phyloP scores from a whole-genome alignment of 2,797 vertebrate species.

The Oreortyx pictus region DNA sequence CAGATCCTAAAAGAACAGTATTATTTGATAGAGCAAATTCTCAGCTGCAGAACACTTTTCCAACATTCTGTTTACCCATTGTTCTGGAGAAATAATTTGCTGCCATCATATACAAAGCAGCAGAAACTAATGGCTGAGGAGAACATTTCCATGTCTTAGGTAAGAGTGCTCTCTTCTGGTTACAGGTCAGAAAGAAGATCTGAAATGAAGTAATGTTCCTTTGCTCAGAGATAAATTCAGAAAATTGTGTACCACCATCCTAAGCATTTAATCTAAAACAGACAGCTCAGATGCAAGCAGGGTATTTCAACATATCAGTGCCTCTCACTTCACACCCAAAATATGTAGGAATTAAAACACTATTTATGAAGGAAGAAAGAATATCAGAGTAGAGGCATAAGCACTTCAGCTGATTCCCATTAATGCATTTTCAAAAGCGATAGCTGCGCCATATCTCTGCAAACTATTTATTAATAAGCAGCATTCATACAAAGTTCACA shows the following conservation, averaged over 20 bases:
- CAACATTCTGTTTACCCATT: background rate
- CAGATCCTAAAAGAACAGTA: no score
- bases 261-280: background rate
- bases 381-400: background rate
- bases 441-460: background rate
- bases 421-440: background rate
- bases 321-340: background rate
- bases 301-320: background rate
- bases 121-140: background rate
- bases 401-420: background rate
- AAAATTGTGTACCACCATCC: background rate
- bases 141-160: background rate
- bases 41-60: background rate
- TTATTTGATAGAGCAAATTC: background rate
- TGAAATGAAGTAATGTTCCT: rapidly evolving
- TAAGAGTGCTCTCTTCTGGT: conserved; percentile 36
- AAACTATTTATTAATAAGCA: background rate
- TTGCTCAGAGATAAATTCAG: background rate
- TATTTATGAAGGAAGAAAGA: background rate
- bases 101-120: background rate
- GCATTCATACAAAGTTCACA: background rate
- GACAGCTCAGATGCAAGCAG: background rate
- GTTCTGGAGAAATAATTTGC: background rate
- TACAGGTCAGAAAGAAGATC: background rate
- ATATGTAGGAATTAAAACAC: background rate